Evolutionary conservation across 2,888 invertebrate species (phyloP), one percentile per base, ranked within the genome.

Genomic region (Liposcelis brunnea): DNA sequence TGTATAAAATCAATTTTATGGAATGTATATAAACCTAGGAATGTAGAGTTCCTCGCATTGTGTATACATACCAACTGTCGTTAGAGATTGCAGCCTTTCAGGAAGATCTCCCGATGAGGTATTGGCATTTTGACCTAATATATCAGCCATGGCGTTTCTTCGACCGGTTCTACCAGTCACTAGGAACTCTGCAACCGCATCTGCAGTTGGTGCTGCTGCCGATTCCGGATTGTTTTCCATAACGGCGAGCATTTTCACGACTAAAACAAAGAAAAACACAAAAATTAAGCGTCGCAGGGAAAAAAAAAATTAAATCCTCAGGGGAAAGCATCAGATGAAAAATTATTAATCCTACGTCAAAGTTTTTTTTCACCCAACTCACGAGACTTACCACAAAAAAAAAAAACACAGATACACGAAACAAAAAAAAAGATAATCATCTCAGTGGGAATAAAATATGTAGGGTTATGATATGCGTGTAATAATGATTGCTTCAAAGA

Each of bases 91-190:
- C 48, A 61, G 59, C 49, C 77, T 71, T 47, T 75, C 72, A 3
- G 87, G 80, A 54, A 90, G 69, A 59, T 84, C 83, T 7, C 81
- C 80, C 2, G 82, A 80, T 47, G 76, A 73, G 50, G 79, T 72
- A 52, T 75, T 70, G 31, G 78, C 75, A 55, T 80, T 77, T 56
- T 77, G 75, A 44, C 81, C 77, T 54, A 78, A 66, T 53, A 89
- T 85, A 61, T 89, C 83, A 1, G 86, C 81, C 68, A 91, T 68
- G 42, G 90, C 90, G 66, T 91, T 91, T 52, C 90, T 67, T 45
- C 90, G 71, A 14, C 90, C 90, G 31, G 87, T 86, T 51, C 90
- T 72, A 2, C 87, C 87, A 1, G 85, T 81, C 55, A 80, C 78
- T 49, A 84, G 70, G 63, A 90, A 90, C 60, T 87, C 84, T 59